These are phyloP conservation scores for Nipponacmea schrenckii DNA, from an alignment of 2,888 invertebrate species.

Conservation along the genomic window DNA sequence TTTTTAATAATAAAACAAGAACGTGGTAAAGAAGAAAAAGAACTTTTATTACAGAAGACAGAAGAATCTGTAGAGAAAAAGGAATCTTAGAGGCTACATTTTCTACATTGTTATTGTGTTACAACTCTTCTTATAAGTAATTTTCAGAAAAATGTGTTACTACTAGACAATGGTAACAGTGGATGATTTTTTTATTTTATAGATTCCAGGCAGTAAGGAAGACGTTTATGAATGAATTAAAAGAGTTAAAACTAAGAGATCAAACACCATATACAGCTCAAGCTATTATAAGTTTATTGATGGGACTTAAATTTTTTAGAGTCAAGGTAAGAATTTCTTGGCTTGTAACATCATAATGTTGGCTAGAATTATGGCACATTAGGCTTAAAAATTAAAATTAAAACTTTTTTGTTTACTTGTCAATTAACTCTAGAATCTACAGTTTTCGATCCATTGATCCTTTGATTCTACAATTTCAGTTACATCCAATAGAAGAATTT, in stretches of 20 bases:
- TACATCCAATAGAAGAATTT: conserved; percentile 99
- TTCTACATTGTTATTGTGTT: too few species aligned
- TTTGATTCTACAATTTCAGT: conserved; percentile 71
- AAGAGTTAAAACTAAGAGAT: conserved; percentile 83
- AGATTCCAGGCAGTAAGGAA: conserved; percentile 89
- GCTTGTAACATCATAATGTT: background rate
- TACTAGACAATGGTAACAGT: too few species aligned
- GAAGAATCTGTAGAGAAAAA: too few species aligned
- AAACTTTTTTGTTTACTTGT: too few species aligned
- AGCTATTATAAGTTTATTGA: conserved; percentile 93
- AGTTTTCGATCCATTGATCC: too few species aligned
- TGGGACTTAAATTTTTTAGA: conserved; percentile 99
- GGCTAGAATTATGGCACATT: background rate
- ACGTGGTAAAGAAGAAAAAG: background rate
- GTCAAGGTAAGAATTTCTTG: conserved; percentile 73
- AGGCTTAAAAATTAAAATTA: too few species aligned
- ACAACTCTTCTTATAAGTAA: too few species aligned
- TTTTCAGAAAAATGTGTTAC: too few species aligned
- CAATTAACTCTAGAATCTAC: too few species aligned
- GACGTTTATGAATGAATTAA: conserved; percentile 90
- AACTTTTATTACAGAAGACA: too few species aligned
- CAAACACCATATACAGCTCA: conserved; percentile 82
- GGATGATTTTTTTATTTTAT: background rate
- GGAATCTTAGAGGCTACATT: too few species aligned
- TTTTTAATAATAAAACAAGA: background rate